Base-by-base conservation (phyloP, 2,113 vertebrate genomes). In the Pteronura brasiliensis region DNA sequence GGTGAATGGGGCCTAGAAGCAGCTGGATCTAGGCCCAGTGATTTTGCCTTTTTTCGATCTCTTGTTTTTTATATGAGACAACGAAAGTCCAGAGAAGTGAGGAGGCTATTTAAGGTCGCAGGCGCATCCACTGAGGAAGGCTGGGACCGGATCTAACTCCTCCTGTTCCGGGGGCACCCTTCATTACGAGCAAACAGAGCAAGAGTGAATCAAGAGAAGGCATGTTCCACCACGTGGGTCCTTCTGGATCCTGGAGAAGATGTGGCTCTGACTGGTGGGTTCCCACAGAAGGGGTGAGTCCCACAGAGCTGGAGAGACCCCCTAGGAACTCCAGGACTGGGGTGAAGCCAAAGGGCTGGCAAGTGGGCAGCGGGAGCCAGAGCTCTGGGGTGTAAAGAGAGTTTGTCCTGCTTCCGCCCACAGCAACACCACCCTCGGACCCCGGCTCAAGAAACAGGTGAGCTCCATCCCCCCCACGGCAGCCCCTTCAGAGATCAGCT, bases 21-120 rank as follows among this genome's bases (percentile, higher is more conserved):
- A 49, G 29, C 39, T 69, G 82, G 21, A 55, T 92, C 42, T 12
- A 36, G 11, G 21, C 21, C 81, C 57, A 0, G 25, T 31, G 27
- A 87, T 25, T 81, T 93, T 57, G 63, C 11, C 4, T 74, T 88
- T 79, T 67, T 31, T 92, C 47, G 3, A 3, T 69, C 52, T 74
- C 77, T 82, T 85, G 3, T 29, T 61, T 72, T 86, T 97, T 17
- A 52, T 55, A 57, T 69, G 31, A 92, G 61, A 93, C 9, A 65
- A 25, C 29, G 31, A 5, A 77, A 72, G 72, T 65, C 47, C 52
- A 87, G 65, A 93, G 85, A 95, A 72, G 44, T 12, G 13, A 88
- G 94, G 61, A 97, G 74, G 95, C 74, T 72, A 76, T 93, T 87
- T 92, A 83, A 97, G 95, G 72, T 95, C 83, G 88, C 36, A 63